Evolutionary conservation across 2,797 vertebrate genomes (phyloP).

Genomic region (Phalanger gymnotis): DNA sequence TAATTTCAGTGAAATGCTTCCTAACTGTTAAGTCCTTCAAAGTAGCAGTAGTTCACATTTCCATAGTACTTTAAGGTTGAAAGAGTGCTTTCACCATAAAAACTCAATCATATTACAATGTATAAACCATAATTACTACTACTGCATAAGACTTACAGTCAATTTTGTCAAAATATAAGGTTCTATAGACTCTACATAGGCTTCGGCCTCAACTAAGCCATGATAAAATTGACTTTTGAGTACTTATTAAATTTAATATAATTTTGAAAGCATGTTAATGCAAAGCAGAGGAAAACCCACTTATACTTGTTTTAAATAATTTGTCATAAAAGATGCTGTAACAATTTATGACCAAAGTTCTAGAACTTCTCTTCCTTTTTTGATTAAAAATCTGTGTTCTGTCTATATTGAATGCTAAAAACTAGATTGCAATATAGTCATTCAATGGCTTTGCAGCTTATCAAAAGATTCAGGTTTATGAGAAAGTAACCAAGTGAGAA

Average conservation of each 20-base stretch:
- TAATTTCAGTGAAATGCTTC: not conserved
- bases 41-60: not conserved
- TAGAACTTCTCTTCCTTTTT: not conserved
- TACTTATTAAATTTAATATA: not conserved
- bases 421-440: constrained; percentile 27
- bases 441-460: constrained; percentile 68
- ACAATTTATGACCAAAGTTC: not conserved
- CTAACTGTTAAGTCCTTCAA: not conserved
- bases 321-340: constrained; percentile 11
- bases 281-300: constrained; percentile 29
- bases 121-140: not conserved
- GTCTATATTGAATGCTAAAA: not conserved
- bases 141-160: not conserved
- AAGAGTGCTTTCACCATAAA: not conserved
- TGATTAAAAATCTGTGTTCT: not conserved
- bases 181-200: constrained; percentile 24
- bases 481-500: constrained; percentile 84
- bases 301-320: constrained; percentile 50
- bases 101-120: not conserved
- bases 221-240: not conserved
- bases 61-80: not conserved
- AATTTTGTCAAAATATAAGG: constrained; percentile 30
- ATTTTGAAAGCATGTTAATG: not conserved
- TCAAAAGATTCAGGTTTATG: constrained; percentile 76
- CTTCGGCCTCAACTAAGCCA: constrained; percentile 1